Base-by-base conservation (phyloP, 1,140 invertebrate species). In the Eufriesea mexicana region DNA sequence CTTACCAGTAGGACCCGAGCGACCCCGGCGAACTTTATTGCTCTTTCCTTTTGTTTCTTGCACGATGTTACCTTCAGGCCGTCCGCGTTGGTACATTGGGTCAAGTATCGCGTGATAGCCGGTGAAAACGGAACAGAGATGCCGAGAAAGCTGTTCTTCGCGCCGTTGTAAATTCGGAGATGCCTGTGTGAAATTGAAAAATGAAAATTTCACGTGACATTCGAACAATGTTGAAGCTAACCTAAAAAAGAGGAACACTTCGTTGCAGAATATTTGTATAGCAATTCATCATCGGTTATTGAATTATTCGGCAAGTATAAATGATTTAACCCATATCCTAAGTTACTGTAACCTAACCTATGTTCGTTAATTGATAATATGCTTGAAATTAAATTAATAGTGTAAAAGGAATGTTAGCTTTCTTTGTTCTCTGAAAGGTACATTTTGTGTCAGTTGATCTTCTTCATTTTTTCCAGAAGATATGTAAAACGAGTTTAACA, bases 21-120 rank as follows among this genome's bases (percentile, higher is more conserved):
- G 20, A 61, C 23, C 59, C 4, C 25, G 23, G 20, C 25, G 14
- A 64, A 23, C 57, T 54, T 75, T 35, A 14, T 10, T 51, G 9
- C 51, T 16, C 8, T 16, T 77, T 67, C 18, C 66, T 78, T 68
- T 77, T 77, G 74, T 78, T 78, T 70, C 54, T 45, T 49, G 14
- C 74, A 18, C 80, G 47, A 49, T 49, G 66, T 64, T 35, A 70
- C 54, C 74, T 78, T 70, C 35, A 45, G 74, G 80, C 61, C 10
- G 57, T 45, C 54, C 62, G 64, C 42, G 73, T 59, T 20, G 61
- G 35, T 35, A 57, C 74, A 70, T 59, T 59, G 74, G 74, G 74
- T 83, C 80, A 78, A 83, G 80, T 78, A n/a, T 78, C 54, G 45
- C 73, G 55, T 47, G 80, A 78, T 77, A 59, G 45, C n/a, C 25